Percentiles rank a stretch among this genome's conserved stretches.
Conservation (phyloP, 2,797 vertebrate species). For the Sylvilagus floridanus region DNA sequence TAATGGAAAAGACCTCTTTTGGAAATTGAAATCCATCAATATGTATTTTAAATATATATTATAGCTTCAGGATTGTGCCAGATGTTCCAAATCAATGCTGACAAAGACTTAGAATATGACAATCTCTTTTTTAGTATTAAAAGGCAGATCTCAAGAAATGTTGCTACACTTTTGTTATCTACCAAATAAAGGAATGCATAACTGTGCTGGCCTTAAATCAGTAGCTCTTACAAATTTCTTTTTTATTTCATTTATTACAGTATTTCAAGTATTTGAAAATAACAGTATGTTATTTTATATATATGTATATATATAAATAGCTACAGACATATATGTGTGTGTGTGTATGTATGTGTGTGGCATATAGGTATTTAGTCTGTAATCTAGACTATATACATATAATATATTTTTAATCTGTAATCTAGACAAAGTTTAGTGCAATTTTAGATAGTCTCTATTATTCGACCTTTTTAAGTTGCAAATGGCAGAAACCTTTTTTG, state of each 20-base stretch:
- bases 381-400: background rate
- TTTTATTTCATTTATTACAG: background rate
- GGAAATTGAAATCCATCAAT: background rate
- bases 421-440: background rate
- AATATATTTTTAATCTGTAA: background rate
- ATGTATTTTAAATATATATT: background rate
- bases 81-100: background rate
- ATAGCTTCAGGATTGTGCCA: background rate
- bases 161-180: background rate
- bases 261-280: background rate
- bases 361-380: background rate
- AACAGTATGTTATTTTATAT: background rate
- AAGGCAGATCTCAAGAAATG: background rate
- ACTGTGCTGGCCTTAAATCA: background rate
- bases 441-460: background rate
- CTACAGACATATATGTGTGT: too few relatives aligned
- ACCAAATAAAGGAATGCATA: background rate
- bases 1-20: background rate
- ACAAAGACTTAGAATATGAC: background rate
- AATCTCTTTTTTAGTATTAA: background rate
- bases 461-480: constrained; percentile 19
- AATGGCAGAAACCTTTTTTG: background rate
- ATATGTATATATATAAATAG: background rate
- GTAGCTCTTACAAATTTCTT: background rate
- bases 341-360: background rate